Evolutionary conservation across 2,888 invertebrate species (phyloP).

Genomic region (Amiota minor): DNA sequence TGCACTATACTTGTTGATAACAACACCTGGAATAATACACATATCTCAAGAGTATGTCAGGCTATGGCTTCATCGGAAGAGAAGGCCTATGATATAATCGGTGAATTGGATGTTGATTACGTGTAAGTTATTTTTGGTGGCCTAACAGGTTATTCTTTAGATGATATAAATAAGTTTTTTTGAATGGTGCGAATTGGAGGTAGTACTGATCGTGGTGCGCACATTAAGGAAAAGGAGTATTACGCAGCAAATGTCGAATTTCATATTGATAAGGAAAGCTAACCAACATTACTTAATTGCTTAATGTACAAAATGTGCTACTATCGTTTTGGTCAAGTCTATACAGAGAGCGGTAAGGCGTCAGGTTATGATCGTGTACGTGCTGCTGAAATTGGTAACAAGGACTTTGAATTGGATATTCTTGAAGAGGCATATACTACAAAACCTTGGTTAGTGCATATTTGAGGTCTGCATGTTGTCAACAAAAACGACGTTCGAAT

Average conservation of each 20-base stretch:
- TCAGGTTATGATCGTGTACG: constrained; percentile 97
- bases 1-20: constrained; percentile 98
- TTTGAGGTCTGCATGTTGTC: too few species aligned
- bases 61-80: constrained; percentile 99
- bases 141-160: constrained; percentile 98
- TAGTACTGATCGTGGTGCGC: constrained; percentile 93
- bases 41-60: constrained; percentile 97
- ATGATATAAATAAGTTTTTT: constrained; percentile 99
- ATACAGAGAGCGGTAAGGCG: constrained; percentile 95
- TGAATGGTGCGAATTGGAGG: constrained; percentile 99
- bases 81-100: constrained; percentile 97
- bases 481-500: too few species aligned
- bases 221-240: constrained; percentile 97
- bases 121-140: constrained; percentile 99
- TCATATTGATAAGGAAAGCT: constrained; percentile 95
- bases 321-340: constrained; percentile 95
- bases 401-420: constrained; percentile 97
- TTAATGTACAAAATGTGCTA: constrained; percentile 99
- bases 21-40: constrained; percentile 99
- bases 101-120: constrained; percentile 96
- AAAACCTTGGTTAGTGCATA: constrained; percentile 98
- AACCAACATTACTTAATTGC: constrained; percentile 92
- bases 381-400: constrained; percentile 98
- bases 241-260: constrained; percentile 97
- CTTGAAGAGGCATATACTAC: constrained; percentile 99